Conservation (phyloP, 2,888 invertebrate genomes). For the Hyalella azteca region DNA sequence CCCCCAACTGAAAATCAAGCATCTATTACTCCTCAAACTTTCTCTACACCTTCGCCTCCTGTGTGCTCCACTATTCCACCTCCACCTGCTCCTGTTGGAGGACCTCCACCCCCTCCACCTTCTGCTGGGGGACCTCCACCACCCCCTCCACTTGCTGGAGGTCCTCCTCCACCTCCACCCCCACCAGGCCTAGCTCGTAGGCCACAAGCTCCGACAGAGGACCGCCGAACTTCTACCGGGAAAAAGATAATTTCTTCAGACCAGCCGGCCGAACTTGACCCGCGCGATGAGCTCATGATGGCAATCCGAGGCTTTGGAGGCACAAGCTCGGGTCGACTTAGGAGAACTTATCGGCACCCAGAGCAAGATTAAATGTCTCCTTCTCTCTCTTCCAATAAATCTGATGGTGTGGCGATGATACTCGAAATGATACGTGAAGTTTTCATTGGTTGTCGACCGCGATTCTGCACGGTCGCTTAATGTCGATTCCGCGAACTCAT, state of each 20-base stretch:
- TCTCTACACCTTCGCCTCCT: constrained; percentile 9
- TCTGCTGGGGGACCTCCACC: background rate
- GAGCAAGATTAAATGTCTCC: background rate
- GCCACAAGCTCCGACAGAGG: background rate
- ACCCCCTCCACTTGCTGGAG: constrained; percentile 39
- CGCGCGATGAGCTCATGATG: constrained; percentile 58
- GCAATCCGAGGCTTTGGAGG: constrained; percentile 55
- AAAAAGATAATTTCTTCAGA: constrained; percentile 47
- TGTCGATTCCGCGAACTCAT: too few species aligned
- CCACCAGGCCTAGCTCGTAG: constrained; percentile 32
- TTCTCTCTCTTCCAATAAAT: too few species aligned
- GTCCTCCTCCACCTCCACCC: constrained; percentile 46
- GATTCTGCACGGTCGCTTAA: too few species aligned
- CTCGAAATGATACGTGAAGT: too few species aligned
- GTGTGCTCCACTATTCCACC: background rate
- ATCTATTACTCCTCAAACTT: background rate
- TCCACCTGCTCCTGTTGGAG: background rate
- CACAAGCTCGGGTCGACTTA: constrained; percentile 16
- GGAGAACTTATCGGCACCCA: background rate
- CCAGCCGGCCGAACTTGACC: constrained; percentile 46
- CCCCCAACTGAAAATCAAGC: constrained; percentile 4
- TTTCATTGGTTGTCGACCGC: too few species aligned
- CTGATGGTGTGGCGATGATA: too few species aligned
- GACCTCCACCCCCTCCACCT: constrained; percentile 33
- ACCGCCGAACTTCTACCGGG: constrained; percentile 46